Conservation (phyloP, 2,888 invertebrate genomes). For the Argyresthia goedartella region DNA sequence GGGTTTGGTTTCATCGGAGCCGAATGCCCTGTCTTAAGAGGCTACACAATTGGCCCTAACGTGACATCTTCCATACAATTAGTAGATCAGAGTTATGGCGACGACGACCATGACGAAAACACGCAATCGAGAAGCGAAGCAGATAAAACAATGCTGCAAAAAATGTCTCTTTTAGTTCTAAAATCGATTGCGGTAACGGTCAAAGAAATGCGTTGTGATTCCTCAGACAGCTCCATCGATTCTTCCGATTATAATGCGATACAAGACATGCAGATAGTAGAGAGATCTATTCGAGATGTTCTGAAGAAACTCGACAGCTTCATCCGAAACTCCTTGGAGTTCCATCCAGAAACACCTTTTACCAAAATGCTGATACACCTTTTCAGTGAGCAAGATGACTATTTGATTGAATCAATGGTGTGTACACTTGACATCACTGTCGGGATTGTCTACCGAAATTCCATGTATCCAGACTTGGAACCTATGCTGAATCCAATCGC, state of each 20-base stretch:
- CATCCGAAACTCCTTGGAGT: constrained; percentile 84
- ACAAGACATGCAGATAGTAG: constrained; percentile 91
- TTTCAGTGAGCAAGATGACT: constrained; percentile 93
- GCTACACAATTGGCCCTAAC: constrained; percentile 48
- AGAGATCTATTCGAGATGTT: constrained; percentile 87
- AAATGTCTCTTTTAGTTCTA: constrained; percentile 87
- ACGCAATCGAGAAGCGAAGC: constrained; percentile 63
- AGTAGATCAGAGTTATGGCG: constrained; percentile 59
- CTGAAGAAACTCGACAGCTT: constrained; percentile 85
- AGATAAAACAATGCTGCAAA: constrained; percentile 85
- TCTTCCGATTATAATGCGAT: constrained; percentile 89
- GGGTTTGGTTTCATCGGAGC: constrained; percentile 59
- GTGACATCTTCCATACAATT: constrained; percentile 48
- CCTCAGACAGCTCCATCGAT: constrained; percentile 86
- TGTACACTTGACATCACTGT: constrained; percentile 90
- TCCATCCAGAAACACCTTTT: constrained; percentile 89
- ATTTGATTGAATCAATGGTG: constrained; percentile 92
- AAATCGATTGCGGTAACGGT: constrained; percentile 92
- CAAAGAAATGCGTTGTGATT: constrained; percentile 90
- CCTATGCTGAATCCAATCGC: constrained; percentile 87
- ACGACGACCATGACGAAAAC: constrained; percentile 46
- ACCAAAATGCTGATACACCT: constrained; percentile 90
- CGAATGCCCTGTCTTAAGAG: constrained; percentile 45
- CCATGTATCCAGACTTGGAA: constrained; percentile 83
- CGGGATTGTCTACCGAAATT: constrained; percentile 85